Percentiles rank a stretch among this genome's conserved stretches.
Conservation (phyloP, 2,888 invertebrate species). For the Coenonympha glycerion region DNA sequence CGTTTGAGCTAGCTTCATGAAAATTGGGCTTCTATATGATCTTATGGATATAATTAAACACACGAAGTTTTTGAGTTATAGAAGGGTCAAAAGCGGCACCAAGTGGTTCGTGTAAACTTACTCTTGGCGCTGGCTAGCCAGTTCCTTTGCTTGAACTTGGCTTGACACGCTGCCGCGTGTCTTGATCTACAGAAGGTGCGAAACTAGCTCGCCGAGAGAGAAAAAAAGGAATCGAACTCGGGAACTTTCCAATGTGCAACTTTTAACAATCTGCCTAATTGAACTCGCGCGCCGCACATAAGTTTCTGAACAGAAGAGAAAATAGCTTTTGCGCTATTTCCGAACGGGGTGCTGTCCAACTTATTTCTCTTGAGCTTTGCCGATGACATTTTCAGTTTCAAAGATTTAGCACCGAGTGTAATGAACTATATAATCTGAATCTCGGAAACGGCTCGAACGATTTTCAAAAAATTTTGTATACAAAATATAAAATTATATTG, state of each 20-base stretch:
- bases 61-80: not conserved
- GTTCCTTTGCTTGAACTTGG: no score
- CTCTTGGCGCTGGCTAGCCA: no score
- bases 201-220: not conserved
- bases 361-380: constrained; percentile 8
- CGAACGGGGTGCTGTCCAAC: constrained; percentile 9
- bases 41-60: no score
- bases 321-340: constrained; percentile 19
- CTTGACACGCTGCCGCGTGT: no score
- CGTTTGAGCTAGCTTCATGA: no score
- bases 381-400: constrained; percentile 6
- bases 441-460: no score
- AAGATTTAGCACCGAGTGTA: not conserved
- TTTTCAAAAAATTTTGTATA: no score
- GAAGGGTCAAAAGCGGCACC: no score
- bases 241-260: constrained; percentile 10
- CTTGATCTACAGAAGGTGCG: not conserved
- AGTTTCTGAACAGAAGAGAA: constrained; percentile 7
- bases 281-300: constrained; percentile 13
- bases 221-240: not conserved
- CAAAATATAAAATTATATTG: no score
- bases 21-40: no score
- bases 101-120: no score
- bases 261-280: constrained; percentile 25
- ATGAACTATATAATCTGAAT: no score